phyloP scores from a whole-genome alignment of 2,797 vertebrate genomes.

The Bryconaethiops microstoma region DNA sequence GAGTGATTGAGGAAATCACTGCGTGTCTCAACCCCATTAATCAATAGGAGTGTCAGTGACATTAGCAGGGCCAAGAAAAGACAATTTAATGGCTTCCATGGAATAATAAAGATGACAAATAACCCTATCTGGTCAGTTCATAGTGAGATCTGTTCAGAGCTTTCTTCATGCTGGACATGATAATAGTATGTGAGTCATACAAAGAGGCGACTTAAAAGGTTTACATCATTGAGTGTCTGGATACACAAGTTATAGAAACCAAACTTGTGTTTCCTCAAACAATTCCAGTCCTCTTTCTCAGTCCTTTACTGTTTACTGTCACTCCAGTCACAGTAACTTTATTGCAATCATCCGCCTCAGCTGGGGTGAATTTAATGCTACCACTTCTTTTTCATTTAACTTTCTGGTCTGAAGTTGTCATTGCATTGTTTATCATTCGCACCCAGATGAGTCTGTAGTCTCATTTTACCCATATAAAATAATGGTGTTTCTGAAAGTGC shows the following conservation, averaged over 20 bases:
- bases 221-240: background rate
- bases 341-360: background rate
- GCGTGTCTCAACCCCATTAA: slow-evolving; percentile 17
- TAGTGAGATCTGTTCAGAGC: slow-evolving; percentile 26
- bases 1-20: slow-evolving; percentile 17
- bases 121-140: slow-evolving; percentile 11
- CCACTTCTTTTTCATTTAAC: too few relatives aligned
- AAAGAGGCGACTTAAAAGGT: background rate
- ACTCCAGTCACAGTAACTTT: slow-evolving; percentile 6
- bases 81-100: slow-evolving; percentile 21
- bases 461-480: too few relatives aligned
- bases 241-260: slow-evolving; percentile 2
- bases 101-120: slow-evolving; percentile 30
- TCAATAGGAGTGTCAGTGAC: slow-evolving; percentile 13
- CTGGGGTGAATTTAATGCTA: background rate
- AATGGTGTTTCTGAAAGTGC: too few relatives aligned
- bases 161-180: slow-evolving; percentile 9
- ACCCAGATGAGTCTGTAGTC: too few relatives aligned
- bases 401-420: background rate
- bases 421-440: background rate
- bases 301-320: background rate
- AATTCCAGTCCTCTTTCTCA: background rate
- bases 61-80: slow-evolving; percentile 20
- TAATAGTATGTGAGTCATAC: slow-evolving; percentile 1
- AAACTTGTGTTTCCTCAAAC: background rate